Conservation (phyloP, 2,797 vertebrate species). For the Octomys mimax region DNA sequence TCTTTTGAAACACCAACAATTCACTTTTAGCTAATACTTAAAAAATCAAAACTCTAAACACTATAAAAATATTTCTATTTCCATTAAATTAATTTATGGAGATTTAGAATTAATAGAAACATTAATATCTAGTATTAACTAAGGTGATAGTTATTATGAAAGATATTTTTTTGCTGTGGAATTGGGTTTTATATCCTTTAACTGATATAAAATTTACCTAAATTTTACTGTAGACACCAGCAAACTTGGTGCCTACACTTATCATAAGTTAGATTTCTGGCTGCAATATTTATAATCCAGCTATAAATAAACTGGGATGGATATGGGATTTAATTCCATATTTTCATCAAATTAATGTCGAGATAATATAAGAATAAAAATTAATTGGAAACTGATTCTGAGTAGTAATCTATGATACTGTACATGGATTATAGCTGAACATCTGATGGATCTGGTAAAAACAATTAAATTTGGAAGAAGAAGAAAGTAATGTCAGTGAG, state of each 20-base stretch:
- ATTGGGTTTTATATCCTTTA: constrained; percentile 36
- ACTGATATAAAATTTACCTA: neutral
- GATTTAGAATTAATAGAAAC: neutral
- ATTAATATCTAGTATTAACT: neutral
- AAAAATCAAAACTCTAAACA: neutral
- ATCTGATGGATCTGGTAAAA: neutral
- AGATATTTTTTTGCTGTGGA: neutral
- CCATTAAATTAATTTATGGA: neutral
- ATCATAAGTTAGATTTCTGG: neutral
- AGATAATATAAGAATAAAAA: neutral
- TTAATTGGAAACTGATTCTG: constrained; percentile 20
- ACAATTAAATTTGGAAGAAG: neutral
- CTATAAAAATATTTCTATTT: neutral
- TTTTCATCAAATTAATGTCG: neutral
- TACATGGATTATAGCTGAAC: neutral
- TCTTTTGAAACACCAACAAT: constrained; percentile 5
- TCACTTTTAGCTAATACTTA: neutral
- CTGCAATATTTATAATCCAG: neutral
- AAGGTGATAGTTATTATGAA: neutral
- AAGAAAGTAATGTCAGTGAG: neutral
- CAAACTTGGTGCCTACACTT: neutral
- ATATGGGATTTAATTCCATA: neutral
- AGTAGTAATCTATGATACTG: neutral
- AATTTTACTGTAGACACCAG: neutral
- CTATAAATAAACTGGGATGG: neutral